Base-by-base conservation (phyloP, 2,113 vertebrate species). In the Silurus meridionalis region DNA sequence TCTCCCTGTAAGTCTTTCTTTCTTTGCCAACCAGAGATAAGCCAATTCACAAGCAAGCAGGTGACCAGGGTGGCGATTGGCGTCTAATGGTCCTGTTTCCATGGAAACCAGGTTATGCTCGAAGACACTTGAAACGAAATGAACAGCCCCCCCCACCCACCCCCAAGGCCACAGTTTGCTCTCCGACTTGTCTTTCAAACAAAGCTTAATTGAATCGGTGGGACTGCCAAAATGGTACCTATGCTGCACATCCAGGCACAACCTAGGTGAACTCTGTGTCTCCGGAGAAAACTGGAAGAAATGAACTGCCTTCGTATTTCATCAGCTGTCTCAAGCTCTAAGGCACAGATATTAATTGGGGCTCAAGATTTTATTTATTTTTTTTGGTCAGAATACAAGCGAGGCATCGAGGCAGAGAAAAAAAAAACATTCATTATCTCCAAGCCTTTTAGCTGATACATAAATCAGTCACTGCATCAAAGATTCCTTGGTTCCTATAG, bases 21-120 rank as follows among this genome's bases (percentile, higher is more conserved):
- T 83, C 63, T 84, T 48, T 84, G 46, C 83, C 83, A 84, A 57
- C 82, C 48, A 10, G 37, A 86, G 83, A 92, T 79, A 64, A 91
- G 84, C 89, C 85, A 83, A 82, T 92, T 90, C 86, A 86, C 85
- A 80, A 80, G 15, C 85, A 81, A 79, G 21, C 80, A 87, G 64
- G 55, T 75, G 66, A 84, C 85, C 83, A 77, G 87, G 64, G 83
- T 28, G 37, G 28, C 91, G 86, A 71, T 82, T 82, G 81, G 83
- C 58, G 1, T 85, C 86, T 93, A 92, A 93, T 92, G 91, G 91
- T 88, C 64, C 8, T 52, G 93, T 95, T 94, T 89, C 94, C 90
- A 92, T 94, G 90, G 94, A 90, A 95, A 95, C 94, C 91, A 93
- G 91, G 92, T 93, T 88, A 88, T 80, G 89, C 89, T 91, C 82